Base-by-base conservation (phyloP, 2,113 vertebrate genomes). In the Catharus bicknelli region DNA sequence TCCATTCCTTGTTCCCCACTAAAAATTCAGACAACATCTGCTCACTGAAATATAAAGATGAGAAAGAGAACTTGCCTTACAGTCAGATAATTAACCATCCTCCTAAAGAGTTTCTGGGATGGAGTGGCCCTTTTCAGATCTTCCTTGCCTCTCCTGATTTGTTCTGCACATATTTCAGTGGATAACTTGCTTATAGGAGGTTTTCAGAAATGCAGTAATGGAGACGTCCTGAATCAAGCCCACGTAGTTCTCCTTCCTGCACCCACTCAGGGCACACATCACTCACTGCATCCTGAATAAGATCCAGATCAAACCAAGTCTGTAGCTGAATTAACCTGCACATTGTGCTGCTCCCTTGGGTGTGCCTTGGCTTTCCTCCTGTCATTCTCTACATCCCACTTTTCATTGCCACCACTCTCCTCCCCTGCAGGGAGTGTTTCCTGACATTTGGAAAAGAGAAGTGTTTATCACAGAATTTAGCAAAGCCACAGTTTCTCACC, bases 181-280 rank as follows among this genome's bases (percentile, higher is more conserved):
- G 9, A 18, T 34, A 10, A 42, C 4, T 75, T 66, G 16, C 34
- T 88, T 10, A 10, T 30, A 15, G 68, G 20, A 42, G 25, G 5
- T 16, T 75, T 79, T 66, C 47, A 72, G 32, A 53, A 62, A 36
- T 47, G 11, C 22, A 82, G 0, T 20, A 5, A 32, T 34, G n/a
- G 51, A n/a, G 54, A 36, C 32, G 0, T 47, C 14, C 4, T 16
- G 7, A 76, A 47, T 16, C 12, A 72, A 8, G 4, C 16, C 10
- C 30, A 21, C 0, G 0, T 1, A 27, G 1, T 25, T 29, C 17
- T 82, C 42, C 34, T 72, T 68, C 55, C 63, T 3, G 1, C 45
- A 36, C 4, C 13, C 18, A 34, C 0, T n/a, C 19, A 40, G 5
- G n/a, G 15, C n/a, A 43, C 50, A 66, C 55, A 67, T 38, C 29